These are phyloP conservation scores for Andrena hattorfiana DNA, from an alignment of 2,888 invertebrate species.

Conservation along the genomic window DNA sequence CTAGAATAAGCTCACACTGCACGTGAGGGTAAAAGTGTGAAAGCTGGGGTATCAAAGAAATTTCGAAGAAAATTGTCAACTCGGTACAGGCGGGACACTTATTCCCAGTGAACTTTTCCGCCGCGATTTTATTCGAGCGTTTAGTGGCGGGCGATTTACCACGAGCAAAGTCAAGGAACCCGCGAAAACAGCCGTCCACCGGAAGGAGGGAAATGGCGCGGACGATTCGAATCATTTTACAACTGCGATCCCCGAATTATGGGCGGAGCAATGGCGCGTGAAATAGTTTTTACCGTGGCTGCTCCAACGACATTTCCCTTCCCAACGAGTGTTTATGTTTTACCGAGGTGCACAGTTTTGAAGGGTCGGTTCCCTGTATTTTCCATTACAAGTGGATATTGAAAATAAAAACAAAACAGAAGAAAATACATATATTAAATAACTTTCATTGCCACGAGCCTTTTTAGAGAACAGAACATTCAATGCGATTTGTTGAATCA, in stretches of 20 bases:
- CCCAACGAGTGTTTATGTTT: not conserved
- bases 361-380: not conserved
- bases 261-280: not conserved
- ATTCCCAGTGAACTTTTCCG: not conserved
- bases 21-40: not conserved
- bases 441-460: too few species aligned
- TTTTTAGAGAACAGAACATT: too few species aligned
- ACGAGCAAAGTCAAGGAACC: not conserved
- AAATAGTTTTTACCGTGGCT: not conserved
- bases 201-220: conserved; percentile 8
- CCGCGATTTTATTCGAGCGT: conserved; percentile 1
- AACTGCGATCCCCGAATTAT: not conserved
- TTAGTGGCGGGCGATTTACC: conserved; percentile 9
- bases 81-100: not conserved
- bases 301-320: conserved; percentile 3
- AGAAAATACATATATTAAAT: too few species aligned
- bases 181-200: not conserved
- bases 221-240: conserved; percentile 15
- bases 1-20: not conserved
- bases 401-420: too few species aligned
- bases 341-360: not conserved
- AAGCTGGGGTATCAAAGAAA: not conserved
- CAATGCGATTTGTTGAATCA: too few species aligned
- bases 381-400: not conserved
- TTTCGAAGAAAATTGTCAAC: not conserved